Percentiles rank a stretch among this genome's conserved stretches.
These are phyloP conservation scores for Volucella bombylans DNA, from an alignment of 2,888 invertebrate genomes.

Conservation along the genomic window DNA sequence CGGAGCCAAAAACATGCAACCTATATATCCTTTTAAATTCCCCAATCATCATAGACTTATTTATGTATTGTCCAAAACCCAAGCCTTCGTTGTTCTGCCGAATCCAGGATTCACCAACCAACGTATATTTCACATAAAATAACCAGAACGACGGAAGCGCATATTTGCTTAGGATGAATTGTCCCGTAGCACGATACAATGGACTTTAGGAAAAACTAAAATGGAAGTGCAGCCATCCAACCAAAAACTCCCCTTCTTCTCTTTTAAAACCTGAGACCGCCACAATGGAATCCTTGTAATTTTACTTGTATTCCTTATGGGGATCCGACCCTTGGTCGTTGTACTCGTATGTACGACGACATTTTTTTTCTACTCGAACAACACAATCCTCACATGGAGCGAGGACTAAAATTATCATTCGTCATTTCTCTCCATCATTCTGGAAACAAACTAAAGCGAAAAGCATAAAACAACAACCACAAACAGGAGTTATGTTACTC, in stretches of 20 bases:
- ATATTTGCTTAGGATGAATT: conserved; percentile 69
- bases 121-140: conserved; percentile 8
- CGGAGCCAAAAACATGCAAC: conserved; percentile 38
- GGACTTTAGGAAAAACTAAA: conserved; percentile 38
- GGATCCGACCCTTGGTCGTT: conserved; percentile 18
- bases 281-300: conserved; percentile 50
- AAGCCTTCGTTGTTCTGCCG: background rate
- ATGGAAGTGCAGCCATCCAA: conserved; percentile 60
- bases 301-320: conserved; percentile 51
- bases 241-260: background rate
- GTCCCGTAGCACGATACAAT: conserved; percentile 65
- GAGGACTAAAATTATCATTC: conserved; percentile 70
- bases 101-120: background rate
- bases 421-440: conserved; percentile 56
- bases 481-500: conserved; percentile 17
- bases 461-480: background rate
- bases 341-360: background rate
- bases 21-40: conserved; percentile 53
- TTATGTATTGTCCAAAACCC: background rate
- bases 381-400: conserved; percentile 45
- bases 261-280: too few species aligned
- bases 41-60: conserved; percentile 36
- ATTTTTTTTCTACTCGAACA: background rate
- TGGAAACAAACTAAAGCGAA: conserved; percentile 55
- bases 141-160: conserved; percentile 63